Conservation (phyloP, 2,888 invertebrate species). For the Drosophila paramelanica region DNA sequence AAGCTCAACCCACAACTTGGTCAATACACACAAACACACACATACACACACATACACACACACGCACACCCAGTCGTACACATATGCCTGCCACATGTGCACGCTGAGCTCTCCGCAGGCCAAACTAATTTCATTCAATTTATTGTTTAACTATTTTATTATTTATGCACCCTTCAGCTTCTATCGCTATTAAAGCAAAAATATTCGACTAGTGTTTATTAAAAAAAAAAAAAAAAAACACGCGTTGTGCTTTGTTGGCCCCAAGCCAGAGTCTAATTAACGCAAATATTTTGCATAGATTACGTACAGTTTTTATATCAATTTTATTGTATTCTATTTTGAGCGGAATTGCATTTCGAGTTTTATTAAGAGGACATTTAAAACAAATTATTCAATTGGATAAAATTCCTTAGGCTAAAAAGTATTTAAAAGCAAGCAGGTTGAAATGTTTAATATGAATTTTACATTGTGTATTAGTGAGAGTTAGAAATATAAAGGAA, state of each 20-base stretch:
- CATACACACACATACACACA: conserved; percentile 12
- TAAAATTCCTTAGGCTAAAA: too few relatives aligned
- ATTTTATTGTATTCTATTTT: background rate
- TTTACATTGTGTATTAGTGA: too few relatives aligned
- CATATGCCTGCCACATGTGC: conserved; percentile 2
- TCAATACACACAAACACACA: conserved; percentile 18
- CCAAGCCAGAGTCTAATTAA: conserved; percentile 14
- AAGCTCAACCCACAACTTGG: conserved; percentile 31
- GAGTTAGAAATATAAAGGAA: too few relatives aligned
- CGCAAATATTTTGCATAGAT: background rate
- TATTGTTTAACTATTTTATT: conserved; percentile 79
- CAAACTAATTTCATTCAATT: conserved; percentile 77
- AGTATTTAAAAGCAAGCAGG: too few relatives aligned
- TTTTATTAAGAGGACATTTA: too few relatives aligned
- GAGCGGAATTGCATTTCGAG: too few relatives aligned
- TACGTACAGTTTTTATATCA: background rate
- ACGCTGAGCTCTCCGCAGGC: conserved; percentile 52
- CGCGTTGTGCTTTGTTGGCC: conserved; percentile 36
- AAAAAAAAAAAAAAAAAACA: conserved; percentile 7
- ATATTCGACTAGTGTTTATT: conserved; percentile 47
- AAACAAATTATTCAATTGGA: too few relatives aligned
- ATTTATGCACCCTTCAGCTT: conserved; percentile 68
- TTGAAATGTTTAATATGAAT: too few relatives aligned
- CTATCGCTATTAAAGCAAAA: conserved; percentile 46
- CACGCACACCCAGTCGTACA: conserved; percentile 7